These are phyloP conservation scores for Danio albolineatus DNA, from an alignment of 2,797 vertebrate species.

Conservation along the genomic window DNA sequence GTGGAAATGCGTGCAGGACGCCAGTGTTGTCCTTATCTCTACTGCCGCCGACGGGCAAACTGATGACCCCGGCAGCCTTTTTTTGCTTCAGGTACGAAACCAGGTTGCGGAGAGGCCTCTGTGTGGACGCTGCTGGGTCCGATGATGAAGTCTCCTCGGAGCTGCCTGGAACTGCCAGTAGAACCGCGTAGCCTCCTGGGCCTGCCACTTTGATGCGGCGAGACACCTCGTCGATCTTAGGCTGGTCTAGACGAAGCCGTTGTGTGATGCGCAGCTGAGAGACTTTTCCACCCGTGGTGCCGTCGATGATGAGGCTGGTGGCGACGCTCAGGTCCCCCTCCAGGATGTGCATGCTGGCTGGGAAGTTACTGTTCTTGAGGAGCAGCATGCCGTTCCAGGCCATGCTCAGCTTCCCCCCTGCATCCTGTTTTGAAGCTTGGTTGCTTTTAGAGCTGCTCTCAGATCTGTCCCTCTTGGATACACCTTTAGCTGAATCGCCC, in stretches of 20 bases:
- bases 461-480: slow-evolving; percentile 82
- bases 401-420: slow-evolving; percentile 83
- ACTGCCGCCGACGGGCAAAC: slow-evolving; percentile 96
- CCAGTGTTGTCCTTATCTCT: slow-evolving; percentile 99
- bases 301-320: slow-evolving; percentile 90
- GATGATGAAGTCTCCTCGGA: slow-evolving; percentile 81
- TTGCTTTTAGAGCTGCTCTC: slow-evolving; percentile 76
- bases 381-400: slow-evolving; percentile 98
- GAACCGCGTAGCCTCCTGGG: slow-evolving; percentile 92
- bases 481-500: slow-evolving; percentile 85
- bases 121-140: slow-evolving; percentile 88
- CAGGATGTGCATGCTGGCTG: slow-evolving; percentile 97
- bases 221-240: slow-evolving; percentile 97
- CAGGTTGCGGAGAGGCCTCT: slow-evolving; percentile 97
- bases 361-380: slow-evolving; percentile 98
- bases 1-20: slow-evolving; percentile 98
- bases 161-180: slow-evolving; percentile 91
- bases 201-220: slow-evolving; percentile 98
- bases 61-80: slow-evolving; percentile 99
- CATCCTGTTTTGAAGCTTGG: slow-evolving; percentile 75
- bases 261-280: slow-evolving; percentile 98
- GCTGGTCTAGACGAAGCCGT: slow-evolving; percentile 96
- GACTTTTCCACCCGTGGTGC: slow-evolving; percentile 88
- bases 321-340: slow-evolving; percentile 94
- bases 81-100: slow-evolving; percentile 99